These are phyloP conservation scores for Cephus sareptanus DNA, from an alignment of 2,888 invertebrate species.

Conservation along the genomic window DNA sequence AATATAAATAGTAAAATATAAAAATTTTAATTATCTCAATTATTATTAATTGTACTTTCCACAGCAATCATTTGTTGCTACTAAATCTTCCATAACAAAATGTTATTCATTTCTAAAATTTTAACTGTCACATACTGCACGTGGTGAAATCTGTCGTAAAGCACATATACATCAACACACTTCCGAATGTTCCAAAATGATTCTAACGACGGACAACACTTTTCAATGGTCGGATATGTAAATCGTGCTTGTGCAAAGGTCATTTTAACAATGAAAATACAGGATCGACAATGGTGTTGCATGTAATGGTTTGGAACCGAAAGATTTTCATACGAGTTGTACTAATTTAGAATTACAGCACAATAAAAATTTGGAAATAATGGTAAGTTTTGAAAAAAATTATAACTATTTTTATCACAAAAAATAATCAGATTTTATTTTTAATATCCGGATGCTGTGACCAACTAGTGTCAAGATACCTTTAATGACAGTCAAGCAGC, in stretches of 20 bases:
- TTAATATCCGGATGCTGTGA: background rate
- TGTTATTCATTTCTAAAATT: background rate
- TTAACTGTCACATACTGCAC: background rate
- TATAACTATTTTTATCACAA: background rate
- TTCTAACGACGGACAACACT: background rate
- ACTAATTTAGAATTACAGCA: background rate
- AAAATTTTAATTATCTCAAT: background rate
- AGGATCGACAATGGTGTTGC: slow-evolving; percentile 10
- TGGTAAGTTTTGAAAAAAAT: background rate
- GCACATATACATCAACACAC: background rate
- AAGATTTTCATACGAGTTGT: background rate
- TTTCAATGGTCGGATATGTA: slow-evolving; percentile 12
- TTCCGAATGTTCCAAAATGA: background rate
- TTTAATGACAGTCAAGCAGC: background rate
- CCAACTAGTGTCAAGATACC: background rate
- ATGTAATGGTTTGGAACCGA: slow-evolving; percentile 16
- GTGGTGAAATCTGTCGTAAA: background rate
- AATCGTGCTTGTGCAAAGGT: slow-evolving; percentile 18
- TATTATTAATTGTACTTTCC: background rate
- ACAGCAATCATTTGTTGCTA: background rate
- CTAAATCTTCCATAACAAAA: background rate
- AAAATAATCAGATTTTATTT: background rate
- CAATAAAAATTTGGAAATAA: background rate
- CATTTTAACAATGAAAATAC: slow-evolving; percentile 15
- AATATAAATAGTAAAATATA: too few species aligned